Conservation (phyloP, 2,797 vertebrate species). For the Champsocephalus gunnari region DNA sequence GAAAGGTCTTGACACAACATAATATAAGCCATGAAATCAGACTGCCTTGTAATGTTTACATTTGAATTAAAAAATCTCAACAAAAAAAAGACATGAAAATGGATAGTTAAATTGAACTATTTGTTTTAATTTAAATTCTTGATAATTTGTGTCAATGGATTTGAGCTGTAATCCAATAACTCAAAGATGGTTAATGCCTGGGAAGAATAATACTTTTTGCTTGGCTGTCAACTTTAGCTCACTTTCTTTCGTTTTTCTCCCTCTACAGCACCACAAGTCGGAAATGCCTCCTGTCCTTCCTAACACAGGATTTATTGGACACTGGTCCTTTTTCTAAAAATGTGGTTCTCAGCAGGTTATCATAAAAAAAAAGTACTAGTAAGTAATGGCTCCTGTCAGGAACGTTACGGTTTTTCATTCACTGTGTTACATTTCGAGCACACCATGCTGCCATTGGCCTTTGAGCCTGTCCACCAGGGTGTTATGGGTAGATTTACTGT, state of each 20-base stretch:
- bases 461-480: constrained; percentile 43
- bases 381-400: constrained; percentile 62
- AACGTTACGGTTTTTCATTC: constrained; percentile 52
- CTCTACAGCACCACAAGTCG: constrained; percentile 30
- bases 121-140: constrained; percentile 38
- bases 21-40: constrained; percentile 32
- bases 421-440: constrained; percentile 53
- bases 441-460: constrained; percentile 41
- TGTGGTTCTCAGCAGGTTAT: constrained; percentile 68
- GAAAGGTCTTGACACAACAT: constrained; percentile 41
- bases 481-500: constrained; percentile 22
- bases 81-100: constrained; percentile 28
- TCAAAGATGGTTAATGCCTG: constrained; percentile 27
- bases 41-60: constrained; percentile 12
- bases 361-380: constrained; percentile 55
- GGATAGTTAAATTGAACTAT: constrained; percentile 16
- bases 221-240: constrained; percentile 29
- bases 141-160: constrained; percentile 32
- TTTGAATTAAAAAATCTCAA: not conserved
- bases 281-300: constrained; percentile 63
- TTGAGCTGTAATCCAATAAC: constrained; percentile 39
- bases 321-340: constrained; percentile 55
- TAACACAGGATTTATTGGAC: constrained; percentile 69
- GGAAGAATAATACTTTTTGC: constrained; percentile 48
- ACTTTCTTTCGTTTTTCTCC: constrained; percentile 21